Evolutionary conservation across 64 coral and sea anemone species (phyloP), one percentile per base, ranked within the genome.

Genomic region (Dendrophyllia cribrosa): DNA sequence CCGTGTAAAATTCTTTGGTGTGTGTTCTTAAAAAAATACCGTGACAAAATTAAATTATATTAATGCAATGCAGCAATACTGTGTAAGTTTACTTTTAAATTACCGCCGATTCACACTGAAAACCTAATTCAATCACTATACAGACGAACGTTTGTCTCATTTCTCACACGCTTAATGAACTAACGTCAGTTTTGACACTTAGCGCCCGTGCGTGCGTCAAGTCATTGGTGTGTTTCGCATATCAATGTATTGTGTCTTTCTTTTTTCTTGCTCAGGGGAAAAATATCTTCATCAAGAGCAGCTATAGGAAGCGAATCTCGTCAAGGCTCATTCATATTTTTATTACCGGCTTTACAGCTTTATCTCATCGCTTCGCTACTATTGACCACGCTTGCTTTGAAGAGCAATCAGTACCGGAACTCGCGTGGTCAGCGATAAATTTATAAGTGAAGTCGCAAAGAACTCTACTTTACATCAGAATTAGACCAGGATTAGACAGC

Each of bases 101-200:
- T 80, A 80, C 77, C 58, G 77, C 24, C 14, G 58, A 80, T 80
- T 61, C n/a, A 80, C 11, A 26, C 58, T 34, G 44, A 60, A 59
- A 50, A 23, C 77, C 52, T 22, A 58, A 25, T 80, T 56, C 56
- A 58, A 61, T 59, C 14, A 61, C 11, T 15, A 52, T n/a, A 76
- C 74, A 76, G 74, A 76, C 48, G 19, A 20, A 51, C 15, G 13
- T 9, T 62, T 80, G 77, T 61, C 58, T 61, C 55, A 9, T 80
- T 44, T 26, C 5, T 13, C 5, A 16, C 24, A 14, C 15, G 14
- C 55, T 84, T 67, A 84, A 45, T 84, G 62, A 19, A 51, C 17
- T 17, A 46, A 63, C 43, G 43, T 12, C 45, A 22, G 2, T 56
- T 56, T 56, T 56, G 5, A 1, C 16, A 46, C 9, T 47, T 49